Evolutionary conservation across 2,888 invertebrate species (phyloP).

Genomic region (Amphimallon solstitiale): DNA sequence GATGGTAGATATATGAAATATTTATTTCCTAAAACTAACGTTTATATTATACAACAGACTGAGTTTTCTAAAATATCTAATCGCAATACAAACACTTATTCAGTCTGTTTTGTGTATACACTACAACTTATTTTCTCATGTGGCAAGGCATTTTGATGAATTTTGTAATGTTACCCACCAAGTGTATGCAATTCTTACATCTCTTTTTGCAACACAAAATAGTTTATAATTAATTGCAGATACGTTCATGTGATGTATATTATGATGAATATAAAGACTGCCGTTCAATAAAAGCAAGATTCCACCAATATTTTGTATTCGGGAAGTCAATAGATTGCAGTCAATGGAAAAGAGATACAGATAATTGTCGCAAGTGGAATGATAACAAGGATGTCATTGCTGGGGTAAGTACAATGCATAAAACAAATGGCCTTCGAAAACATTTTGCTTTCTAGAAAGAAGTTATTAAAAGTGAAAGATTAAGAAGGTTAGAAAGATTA

Average conservation of each 20-base stretch:
- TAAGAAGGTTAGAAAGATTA: constrained; percentile 71
- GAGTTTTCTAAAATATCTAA: no score
- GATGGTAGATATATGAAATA: constrained; percentile 51
- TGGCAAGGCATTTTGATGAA: no score
- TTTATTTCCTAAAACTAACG: constrained; percentile 17
- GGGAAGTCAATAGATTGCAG: constrained; percentile 79
- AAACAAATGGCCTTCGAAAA: constrained; percentile 1
- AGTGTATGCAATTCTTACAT: neutral
- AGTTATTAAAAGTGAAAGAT: constrained; percentile 77
- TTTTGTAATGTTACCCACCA: neutral
- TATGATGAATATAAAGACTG: constrained; percentile 86
- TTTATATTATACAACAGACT: no score
- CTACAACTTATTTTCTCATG: no score
- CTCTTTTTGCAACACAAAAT: neutral
- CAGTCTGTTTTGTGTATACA: no score
- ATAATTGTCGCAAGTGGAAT: constrained; percentile 78
- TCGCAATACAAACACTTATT: no score
- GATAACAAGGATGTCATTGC: constrained; percentile 71
- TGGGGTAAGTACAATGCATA: constrained; percentile 67
- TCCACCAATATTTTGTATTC: constrained; percentile 87
- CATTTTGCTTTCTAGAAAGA: constrained; percentile 66
- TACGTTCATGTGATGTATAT: constrained; percentile 82
- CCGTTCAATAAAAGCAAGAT: constrained; percentile 76
- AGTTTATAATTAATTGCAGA: constrained; percentile 65
- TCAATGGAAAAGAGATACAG: constrained; percentile 81